Percentiles rank a stretch among this genome's conserved stretches.
phyloP scores from a whole-genome alignment of 92 coral and sea anemone species.

The Meandrina meandrites region DNA sequence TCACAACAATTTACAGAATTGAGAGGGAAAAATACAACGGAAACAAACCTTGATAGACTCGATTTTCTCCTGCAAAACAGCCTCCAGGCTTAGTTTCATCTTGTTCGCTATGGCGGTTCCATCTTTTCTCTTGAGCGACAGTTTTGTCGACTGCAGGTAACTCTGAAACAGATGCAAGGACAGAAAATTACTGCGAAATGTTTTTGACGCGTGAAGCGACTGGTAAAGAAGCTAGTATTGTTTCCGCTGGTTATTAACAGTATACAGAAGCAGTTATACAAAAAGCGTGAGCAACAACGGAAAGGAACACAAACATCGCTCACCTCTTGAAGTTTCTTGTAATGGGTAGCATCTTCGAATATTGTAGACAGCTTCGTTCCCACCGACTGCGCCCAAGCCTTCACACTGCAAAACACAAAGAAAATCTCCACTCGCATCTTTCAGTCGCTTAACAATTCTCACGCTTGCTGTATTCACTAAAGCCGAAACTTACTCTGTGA shows the following conservation, averaged over 20 bases:
- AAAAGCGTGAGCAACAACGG: constrained; percentile 32
- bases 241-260: constrained; percentile 36
- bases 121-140: constrained; percentile 34
- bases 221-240: constrained; percentile 27
- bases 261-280: constrained; percentile 37
- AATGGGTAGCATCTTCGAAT: constrained; percentile 49
- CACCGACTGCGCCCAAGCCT: constrained; percentile 37
- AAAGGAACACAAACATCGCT: constrained; percentile 37
- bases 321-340: constrained; percentile 57
- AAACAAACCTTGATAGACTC: constrained; percentile 75
- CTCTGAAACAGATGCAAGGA: constrained; percentile 53
- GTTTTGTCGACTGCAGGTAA: neutral
- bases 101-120: constrained; percentile 59
- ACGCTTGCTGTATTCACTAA: constrained; percentile 25
- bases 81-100: constrained; percentile 58
- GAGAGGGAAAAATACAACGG: constrained; percentile 27
- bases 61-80: constrained; percentile 63
- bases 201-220: constrained; percentile 3
- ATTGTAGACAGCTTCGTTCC: constrained; percentile 24
- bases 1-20: constrained; percentile 48
- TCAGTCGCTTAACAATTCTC: constrained; percentile 26
- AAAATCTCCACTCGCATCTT: constrained; percentile 49
- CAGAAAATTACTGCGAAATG: constrained; percentile 17
- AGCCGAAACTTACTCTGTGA: constrained; percentile 14
- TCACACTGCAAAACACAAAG: constrained; percentile 63